Base-by-base conservation (phyloP, 1,140 invertebrate species). In the Macrobrachium rosenbergii region DNA sequence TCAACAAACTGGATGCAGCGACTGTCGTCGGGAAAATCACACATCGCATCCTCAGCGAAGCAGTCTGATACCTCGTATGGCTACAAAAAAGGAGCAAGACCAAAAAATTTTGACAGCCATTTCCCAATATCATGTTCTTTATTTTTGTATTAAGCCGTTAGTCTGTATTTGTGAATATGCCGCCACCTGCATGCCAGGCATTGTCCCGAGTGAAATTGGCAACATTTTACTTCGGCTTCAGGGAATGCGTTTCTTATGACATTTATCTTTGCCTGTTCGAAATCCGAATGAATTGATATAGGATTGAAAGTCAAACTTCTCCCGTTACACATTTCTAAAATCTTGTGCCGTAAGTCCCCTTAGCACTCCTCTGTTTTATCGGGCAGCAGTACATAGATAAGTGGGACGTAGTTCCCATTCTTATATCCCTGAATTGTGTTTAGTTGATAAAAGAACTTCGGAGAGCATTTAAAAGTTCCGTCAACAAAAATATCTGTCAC, bases 181-280 rank as follows among this genome's bases (percentile, higher is more conserved):
- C 23, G 72, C 72, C 72, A 43, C 72, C n/a, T n/a, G n/a, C 72
- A 75, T 37, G 72, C 72, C 45, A n/a, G n/a, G n/a, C n/a, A n/a
- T n/a, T 37, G 72, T 23, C 23, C 10, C 23, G 23, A 75, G 72
- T 75, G 72, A 75, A 75, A 75, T 37, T 23, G 28, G 72, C n/a
- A 75, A 75, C 72, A 75, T 21, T 75, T 6, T 21, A 75, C 23
- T 75, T 52, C 28, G 7, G 72, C 37, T 23, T 43, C 72, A 75
- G 72, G 21, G 16, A 75, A 37, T 43, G 37, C 72, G 2, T 6
- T 75, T 28, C 16, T 75, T 14, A 75, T 43, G 45, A 75, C 72
- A 75, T 75, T 75, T 75, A 75, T 75, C 72, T 37, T 37, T 75
- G 21, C n/a, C n/a, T 75, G 72, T 75, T 75, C 28, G 45, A 75